phyloP scores from a whole-genome alignment of 2,888 invertebrate species.

The Thera britannica region DNA sequence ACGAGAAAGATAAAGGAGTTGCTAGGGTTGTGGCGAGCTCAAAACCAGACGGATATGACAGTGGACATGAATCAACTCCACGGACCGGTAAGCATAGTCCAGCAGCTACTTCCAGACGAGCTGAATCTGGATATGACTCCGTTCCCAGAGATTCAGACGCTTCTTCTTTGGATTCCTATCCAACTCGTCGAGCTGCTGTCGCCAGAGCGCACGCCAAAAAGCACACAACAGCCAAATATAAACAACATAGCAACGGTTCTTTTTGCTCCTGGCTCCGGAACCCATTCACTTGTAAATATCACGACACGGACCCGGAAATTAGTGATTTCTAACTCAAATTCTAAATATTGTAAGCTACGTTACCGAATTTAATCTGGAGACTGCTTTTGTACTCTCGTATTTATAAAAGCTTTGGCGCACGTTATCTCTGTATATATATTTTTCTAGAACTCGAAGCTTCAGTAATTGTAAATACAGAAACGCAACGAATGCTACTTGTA shows the following conservation, averaged over 20 bases:
- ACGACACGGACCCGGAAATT: slow-evolving; percentile 88
- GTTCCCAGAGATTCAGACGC: slow-evolving; percentile 95
- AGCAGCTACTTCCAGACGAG: slow-evolving; percentile 90
- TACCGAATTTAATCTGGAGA: slow-evolving; percentile 86
- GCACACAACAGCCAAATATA: slow-evolving; percentile 86
- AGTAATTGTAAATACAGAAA: slow-evolving; percentile 68
- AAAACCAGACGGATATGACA: slow-evolving; percentile 91
- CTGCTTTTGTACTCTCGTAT: slow-evolving; percentile 85
- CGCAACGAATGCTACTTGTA: slow-evolving; percentile 62
- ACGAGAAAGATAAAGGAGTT: slow-evolving; percentile 86
- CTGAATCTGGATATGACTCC: slow-evolving; percentile 96
- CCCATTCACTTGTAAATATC: slow-evolving; percentile 91
- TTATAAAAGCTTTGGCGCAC: slow-evolving; percentile 78
- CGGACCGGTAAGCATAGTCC: slow-evolving; percentile 92
- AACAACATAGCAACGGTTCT: slow-evolving; percentile 89
- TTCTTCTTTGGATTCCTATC: slow-evolving; percentile 91
- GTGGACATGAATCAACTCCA: slow-evolving; percentile 93
- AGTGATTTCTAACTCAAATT: slow-evolving; percentile 83
- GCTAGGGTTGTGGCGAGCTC: slow-evolving; percentile 87
- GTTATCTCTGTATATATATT: slow-evolving; percentile 77
- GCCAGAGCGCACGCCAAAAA: slow-evolving; percentile 81
- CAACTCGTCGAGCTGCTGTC: slow-evolving; percentile 78
- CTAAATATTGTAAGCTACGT: slow-evolving; percentile 79
- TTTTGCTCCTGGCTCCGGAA: slow-evolving; percentile 91
- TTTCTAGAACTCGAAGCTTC: slow-evolving; percentile 75